Evolutionary conservation across 2,888 invertebrate species (phyloP).

Genomic region (Sinhomidia bicolor): DNA sequence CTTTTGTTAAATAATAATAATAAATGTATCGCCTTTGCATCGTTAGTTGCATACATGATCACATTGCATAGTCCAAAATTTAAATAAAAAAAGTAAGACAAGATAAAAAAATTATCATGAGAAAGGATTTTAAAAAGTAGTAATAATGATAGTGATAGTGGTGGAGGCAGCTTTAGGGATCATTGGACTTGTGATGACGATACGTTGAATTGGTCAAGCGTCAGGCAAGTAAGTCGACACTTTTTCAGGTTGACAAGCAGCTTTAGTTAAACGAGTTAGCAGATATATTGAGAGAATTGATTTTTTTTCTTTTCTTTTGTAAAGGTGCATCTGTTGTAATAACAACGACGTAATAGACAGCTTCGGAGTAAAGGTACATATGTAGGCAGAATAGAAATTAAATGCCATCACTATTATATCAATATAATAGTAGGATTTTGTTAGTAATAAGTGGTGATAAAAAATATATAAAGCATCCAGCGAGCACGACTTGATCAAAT

Average conservation of each 20-base stretch:
- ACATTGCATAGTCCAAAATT: no score
- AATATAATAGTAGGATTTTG: no score
- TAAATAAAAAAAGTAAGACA: no score
- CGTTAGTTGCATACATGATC: no score
- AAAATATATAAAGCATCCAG: background rate
- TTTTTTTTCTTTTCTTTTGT: background rate
- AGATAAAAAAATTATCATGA: no score
- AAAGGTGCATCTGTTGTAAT: background rate
- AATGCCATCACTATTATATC: no score
- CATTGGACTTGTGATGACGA: slow-evolving; percentile 1
- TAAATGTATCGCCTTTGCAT: no score
- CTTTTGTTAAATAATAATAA: background rate
- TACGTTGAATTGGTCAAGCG: background rate
- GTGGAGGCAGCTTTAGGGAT: slow-evolving; percentile 14
- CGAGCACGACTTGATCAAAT: background rate
- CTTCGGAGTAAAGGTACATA: no score
- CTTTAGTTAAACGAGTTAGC: slow-evolving; percentile 7
- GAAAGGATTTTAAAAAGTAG: background rate
- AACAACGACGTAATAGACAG: background rate
- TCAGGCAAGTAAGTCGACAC: slow-evolving; percentile 38
- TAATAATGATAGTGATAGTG: no score
- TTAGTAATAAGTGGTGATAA: background rate
- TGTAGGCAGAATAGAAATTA: no score
- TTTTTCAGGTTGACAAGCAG: slow-evolving; percentile 35
- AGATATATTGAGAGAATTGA: slow-evolving; percentile 3